These are phyloP conservation scores for Paramacrobiotus metropolitanus DNA, from an alignment of 1,140 invertebrate species.

Conservation along the genomic window DNA sequence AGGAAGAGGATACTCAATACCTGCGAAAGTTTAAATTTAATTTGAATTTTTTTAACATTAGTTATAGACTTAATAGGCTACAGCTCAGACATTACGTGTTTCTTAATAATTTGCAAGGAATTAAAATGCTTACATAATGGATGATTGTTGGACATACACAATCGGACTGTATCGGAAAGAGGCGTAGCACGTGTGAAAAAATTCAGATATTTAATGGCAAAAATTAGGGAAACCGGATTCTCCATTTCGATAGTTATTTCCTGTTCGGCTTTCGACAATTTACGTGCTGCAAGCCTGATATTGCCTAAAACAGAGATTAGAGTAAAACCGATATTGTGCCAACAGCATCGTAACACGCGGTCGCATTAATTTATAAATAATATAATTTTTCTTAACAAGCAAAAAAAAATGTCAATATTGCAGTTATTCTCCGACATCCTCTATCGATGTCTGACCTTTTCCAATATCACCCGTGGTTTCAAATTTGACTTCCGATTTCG, in stretches of 20 bases:
- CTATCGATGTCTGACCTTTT: conserved; percentile 42
- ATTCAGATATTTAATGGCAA: conserved; percentile 62
- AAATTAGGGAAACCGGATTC: conserved; percentile 82
- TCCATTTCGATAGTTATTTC: conserved; percentile 91
- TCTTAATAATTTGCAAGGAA: too few species aligned
- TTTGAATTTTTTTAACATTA: not conserved
- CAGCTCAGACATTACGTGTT: too few species aligned
- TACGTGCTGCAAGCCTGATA: conserved; percentile 69
- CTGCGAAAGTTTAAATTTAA: conserved; percentile 22
- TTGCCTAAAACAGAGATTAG: conserved; percentile 39
- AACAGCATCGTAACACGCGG: too few species aligned
- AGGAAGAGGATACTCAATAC: conserved; percentile 87
- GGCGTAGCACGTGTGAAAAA: conserved; percentile 89
- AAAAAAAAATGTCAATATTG: too few species aligned
- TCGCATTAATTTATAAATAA: too few species aligned
- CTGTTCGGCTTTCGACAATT: conserved; percentile 79
- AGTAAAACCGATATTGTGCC: not conserved
- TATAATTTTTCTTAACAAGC: too few species aligned
- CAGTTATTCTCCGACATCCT: too few species aligned
- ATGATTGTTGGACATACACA: conserved; percentile 86
- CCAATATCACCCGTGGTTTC: conserved; percentile 85
- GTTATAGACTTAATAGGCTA: too few species aligned
- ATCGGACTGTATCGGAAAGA: conserved; percentile 40
- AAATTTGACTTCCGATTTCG: conserved; percentile 86
- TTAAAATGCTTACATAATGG: conserved; percentile 32